phyloP scores from a whole-genome alignment of 2,113 vertebrate species.

The Forbesichthys papilliferus region DNA sequence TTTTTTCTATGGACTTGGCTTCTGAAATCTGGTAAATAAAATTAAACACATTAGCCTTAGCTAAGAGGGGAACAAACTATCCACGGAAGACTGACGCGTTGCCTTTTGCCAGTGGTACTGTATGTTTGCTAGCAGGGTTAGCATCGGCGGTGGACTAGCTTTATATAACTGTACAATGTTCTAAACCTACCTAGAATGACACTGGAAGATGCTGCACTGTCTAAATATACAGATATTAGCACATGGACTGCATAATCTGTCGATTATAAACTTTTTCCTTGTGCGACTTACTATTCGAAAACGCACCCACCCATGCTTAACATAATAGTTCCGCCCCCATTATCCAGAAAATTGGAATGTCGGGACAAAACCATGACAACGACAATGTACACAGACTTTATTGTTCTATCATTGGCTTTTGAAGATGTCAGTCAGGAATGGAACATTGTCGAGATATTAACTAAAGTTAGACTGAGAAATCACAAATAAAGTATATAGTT shows the following conservation, averaged over 20 bases:
- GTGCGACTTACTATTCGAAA: conserved; percentile 34
- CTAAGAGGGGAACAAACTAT: neutral
- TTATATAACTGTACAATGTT: neutral
- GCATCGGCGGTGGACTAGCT: neutral
- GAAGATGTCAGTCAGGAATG: conserved; percentile 56
- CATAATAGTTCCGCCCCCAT: conserved; percentile 51
- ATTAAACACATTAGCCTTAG: neutral
- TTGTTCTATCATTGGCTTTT: conserved; percentile 56
- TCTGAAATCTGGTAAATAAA: rapidly evolving
- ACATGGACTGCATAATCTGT: neutral
- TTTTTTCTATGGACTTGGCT: neutral
- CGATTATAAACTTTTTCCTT: conserved; percentile 37
- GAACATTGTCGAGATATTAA: conserved; percentile 46
- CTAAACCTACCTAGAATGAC: neutral
- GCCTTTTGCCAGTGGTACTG: conserved; percentile 5
- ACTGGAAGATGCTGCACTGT: neutral
- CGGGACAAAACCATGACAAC: conserved; percentile 63
- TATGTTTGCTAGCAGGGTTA: conserved; percentile 30
- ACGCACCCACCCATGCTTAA: conserved; percentile 72
- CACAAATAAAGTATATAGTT: conserved; percentile 47
- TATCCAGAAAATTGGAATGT: conserved; percentile 63
- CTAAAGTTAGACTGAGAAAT: conserved; percentile 71
- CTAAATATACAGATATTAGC: neutral
- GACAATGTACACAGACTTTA: conserved; percentile 51
- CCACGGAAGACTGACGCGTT: conserved; percentile 21